A percentile compares a stretch with the other conserved stretches of the same genome.
Conservation (phyloP, 2,888 invertebrate genomes). For the Phymatocera aterrima region DNA sequence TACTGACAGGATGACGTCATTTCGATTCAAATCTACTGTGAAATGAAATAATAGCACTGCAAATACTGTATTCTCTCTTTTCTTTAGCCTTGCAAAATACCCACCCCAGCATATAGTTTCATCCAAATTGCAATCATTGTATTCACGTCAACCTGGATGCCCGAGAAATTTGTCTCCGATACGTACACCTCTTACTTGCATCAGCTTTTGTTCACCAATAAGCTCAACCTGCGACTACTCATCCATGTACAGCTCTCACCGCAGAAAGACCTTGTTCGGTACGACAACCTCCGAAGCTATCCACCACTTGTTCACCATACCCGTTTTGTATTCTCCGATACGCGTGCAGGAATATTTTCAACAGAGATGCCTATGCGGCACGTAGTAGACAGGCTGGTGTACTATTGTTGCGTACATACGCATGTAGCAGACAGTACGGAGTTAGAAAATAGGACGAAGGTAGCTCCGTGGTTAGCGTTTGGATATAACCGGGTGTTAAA, state of each 20-base stretch:
- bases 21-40: no score
- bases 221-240: constrained; percentile 18
- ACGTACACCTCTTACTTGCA: background rate
- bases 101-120: background rate
- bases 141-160: background rate
- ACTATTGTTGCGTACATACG: background rate
- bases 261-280: constrained; percentile 1
- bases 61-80: no score
- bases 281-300: constrained; percentile 1
- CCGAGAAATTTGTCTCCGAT: background rate
- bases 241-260: background rate
- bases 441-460: constrained; percentile 6
- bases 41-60: no score
- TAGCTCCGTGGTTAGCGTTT: background rate
- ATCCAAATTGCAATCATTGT: no score
- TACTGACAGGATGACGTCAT: no score
- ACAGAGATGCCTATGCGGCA: background rate
- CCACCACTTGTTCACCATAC: background rate
- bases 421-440: background rate
- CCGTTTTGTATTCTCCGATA: background rate
- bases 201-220: background rate
- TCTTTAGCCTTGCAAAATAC: background rate
- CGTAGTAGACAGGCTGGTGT: background rate
- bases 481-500: constrained; percentile 20
- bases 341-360: background rate